Evolutionary conservation across 2,888 invertebrate genomes (phyloP), one percentile per base, ranked within the genome.

Genomic region (Stramonita haemastoma): DNA sequence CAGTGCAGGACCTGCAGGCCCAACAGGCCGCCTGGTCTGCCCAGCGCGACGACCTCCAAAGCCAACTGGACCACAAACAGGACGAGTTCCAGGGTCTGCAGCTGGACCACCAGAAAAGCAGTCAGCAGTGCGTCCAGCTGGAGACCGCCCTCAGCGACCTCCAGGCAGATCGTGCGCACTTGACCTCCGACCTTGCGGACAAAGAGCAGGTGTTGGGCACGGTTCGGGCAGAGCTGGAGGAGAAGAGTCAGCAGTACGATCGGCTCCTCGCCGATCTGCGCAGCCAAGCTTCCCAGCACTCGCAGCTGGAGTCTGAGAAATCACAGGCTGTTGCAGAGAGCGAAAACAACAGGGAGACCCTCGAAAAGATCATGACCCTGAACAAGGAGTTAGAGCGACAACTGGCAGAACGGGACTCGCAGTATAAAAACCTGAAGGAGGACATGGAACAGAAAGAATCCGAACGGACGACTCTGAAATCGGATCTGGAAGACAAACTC

Each of bases 371-470:
- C 29, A 2, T 29, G 73, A n/a, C 73, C 29, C 26, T 29, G 26
- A 73, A 73, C 11, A 11, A 22, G 29, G 73, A n/a, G 11, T 26
- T 73, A n/a, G n/a, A 73, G n/a, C 29, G 26, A n/a, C n/a, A n/a
- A 26, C 1, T 73, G 11, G 26, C n/a, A 0, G 73, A 73, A 29
- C 17, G 11, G 26, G 73, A 73, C 11, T 73, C 29, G 17, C 22
- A 73, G 1, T 73, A n/a, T 73, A 0, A 73, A 1, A 73, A n/a
- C n/a, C 29, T 73, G 29, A 73, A n/a, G n/a, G 26, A 36, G 19
- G 86, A 85, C n/a, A 11, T 70, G 26, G 87, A 83, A 60, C 70
- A 26, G 86, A 88, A 88, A 32, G 32, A 88, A 57, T 57, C 73
- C 19, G 83, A 84, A 46, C 26, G 56, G 32, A 81, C 6, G 32